Evolutionary conservation across 2,797 vertebrate genomes (phyloP).

Genomic region (Poliocrania exsul): DNA sequence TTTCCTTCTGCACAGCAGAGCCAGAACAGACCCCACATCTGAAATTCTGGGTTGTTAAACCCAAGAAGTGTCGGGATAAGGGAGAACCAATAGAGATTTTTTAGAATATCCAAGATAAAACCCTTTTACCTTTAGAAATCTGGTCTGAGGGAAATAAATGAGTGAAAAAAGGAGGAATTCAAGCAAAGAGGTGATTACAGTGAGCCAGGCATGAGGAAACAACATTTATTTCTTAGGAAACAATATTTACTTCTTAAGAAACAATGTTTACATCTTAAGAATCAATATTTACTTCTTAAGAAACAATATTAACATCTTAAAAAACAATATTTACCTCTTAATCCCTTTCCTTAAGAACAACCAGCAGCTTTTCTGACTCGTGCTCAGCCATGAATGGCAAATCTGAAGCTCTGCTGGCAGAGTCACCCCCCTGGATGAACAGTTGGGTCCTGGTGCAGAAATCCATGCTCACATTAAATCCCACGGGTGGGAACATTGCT

Average conservation of each 20-base stretch:
- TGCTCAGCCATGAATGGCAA: not conserved
- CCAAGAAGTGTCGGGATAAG: not conserved
- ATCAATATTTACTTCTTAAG: not conserved
- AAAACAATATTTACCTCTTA: not conserved
- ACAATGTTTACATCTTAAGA: not conserved
- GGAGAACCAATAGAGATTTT: not conserved
- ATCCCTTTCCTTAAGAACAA: not conserved
- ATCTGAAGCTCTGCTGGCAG: not conserved
- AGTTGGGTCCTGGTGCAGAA: not conserved
- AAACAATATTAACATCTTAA: too few relatives aligned
- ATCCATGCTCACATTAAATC: not conserved
- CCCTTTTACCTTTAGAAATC: rapidly evolving
- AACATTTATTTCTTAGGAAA: too few relatives aligned
- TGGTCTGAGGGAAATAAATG: not conserved
- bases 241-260: not conserved
- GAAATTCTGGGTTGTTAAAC: not conserved
- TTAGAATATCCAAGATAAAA: not conserved
- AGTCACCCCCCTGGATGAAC: not conserved
- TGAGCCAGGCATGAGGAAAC: not conserved
- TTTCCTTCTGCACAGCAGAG: not conserved
- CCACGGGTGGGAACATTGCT: not conserved
- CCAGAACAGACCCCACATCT: not conserved
- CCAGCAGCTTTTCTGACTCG: not conserved
- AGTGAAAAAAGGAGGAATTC: not conserved
- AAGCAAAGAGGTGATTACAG: not conserved